A percentile compares a stretch with the other conserved stretches of the same genome.
These are phyloP conservation scores for Matsumyia berberina DNA, from an alignment of 2,888 invertebrate genomes.

Conservation along the genomic window DNA sequence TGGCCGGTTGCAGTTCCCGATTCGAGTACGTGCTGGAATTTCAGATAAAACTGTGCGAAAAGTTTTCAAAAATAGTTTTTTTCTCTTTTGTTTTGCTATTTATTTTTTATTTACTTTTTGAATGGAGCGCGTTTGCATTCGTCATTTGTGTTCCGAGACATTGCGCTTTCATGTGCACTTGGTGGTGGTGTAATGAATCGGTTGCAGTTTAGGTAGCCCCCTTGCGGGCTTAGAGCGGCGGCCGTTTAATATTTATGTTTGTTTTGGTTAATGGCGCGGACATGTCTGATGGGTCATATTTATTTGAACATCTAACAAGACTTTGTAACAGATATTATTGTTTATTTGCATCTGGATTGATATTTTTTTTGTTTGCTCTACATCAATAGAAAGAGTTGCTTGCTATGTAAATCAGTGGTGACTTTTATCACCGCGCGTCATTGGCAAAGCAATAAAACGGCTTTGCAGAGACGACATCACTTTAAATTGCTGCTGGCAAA, in stretches of 20 bases:
- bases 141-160: conserved; percentile 69
- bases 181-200: conserved; percentile 26
- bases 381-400: too few relatives aligned
- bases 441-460: too few relatives aligned
- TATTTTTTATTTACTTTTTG: conserved; percentile 51
- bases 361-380: too few relatives aligned
- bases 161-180: conserved; percentile 70
- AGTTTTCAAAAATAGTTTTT: conserved; percentile 12
- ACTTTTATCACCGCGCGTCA: too few relatives aligned
- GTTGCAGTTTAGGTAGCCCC: conserved; percentile 11
- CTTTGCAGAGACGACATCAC: too few relatives aligned
- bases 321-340: neutral
- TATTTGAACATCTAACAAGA: conserved; percentile 63
- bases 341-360: neutral
- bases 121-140: conserved; percentile 60
- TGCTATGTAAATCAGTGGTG: too few relatives aligned
- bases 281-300: conserved; percentile 65
- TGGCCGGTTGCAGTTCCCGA: conserved; percentile 47
- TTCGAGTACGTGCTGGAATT: conserved; percentile 70
- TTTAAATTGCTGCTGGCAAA: too few relatives aligned
- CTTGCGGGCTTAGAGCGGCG: neutral
- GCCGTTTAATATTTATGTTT: conserved; percentile 41
- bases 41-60: conserved; percentile 67
- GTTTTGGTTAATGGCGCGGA: conserved; percentile 58
- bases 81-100: conserved; percentile 40